Evolutionary conservation across 2,888 invertebrate species (phyloP), one percentile per base, ranked within the genome.

Genomic region (Drosophila ustulata): DNA sequence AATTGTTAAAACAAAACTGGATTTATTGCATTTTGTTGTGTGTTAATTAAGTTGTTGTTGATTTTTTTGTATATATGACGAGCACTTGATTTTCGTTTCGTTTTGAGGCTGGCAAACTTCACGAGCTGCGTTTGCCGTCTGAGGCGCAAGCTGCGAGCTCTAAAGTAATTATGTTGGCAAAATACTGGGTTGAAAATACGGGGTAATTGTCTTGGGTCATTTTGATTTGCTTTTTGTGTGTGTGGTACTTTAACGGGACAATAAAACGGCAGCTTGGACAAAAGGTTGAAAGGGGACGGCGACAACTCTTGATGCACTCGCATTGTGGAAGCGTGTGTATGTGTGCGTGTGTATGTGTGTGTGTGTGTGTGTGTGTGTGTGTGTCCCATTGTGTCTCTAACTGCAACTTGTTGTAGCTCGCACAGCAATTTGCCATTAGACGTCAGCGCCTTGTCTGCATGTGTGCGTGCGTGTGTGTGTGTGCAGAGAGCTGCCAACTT

Each of bases 151-250:
- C 65, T 67, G 57, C 62, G 61, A 47, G 77, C 68, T 69, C 28
- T 47, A 41, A 59, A 46, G 67, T 83, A 89, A 83, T 83, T 83
- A 83, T 83, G 88, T 70, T 83, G 88, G 9, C 4, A 23, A 57
- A 72, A 79, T 75, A 70, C 62, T 70, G 75, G 78, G 47, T 26
- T 34, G 49, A 47, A 13, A 28, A 55, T 80, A 87, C 43, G 47
- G 81, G 87, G 67, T 50, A 26, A 56, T 70, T 57, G n/a, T 13
- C 11, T 47, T 28, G 9, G 13, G n/a, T 39, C 39, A 41, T 34
- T 34, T 39, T 49, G 1, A 37, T 43, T 39, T 56, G 2, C 23
- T 23, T 49, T 8, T 51, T 39, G 41, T 43, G 18, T 49, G 37
- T 58, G 39, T 61, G 3, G 43, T 26, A 9, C 37, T 11, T 57